phyloP scores from a whole-genome alignment of 2,113 vertebrate species.

The Pterocles gutturalis region DNA sequence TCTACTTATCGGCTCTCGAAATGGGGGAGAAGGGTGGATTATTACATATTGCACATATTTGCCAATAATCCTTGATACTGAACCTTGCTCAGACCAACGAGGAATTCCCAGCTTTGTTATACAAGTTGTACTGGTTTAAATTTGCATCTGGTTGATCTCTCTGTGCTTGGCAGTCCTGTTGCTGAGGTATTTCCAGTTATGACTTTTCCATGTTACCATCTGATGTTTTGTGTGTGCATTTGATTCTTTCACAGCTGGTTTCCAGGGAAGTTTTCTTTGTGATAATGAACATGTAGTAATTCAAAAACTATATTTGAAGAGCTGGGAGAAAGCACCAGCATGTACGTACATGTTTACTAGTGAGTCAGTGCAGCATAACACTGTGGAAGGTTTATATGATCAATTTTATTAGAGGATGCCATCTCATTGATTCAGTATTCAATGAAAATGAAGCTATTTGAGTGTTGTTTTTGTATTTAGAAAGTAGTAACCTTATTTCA shows the following conservation, averaged over 20 bases:
- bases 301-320: neutral
- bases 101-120: neutral
- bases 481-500: neutral
- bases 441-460: neutral
- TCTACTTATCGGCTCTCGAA: constrained; percentile 10
- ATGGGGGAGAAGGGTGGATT: neutral
- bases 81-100: neutral
- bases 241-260: neutral
- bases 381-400: neutral
- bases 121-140: neutral
- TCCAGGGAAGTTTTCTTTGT: neutral
- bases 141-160: neutral
- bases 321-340: neutral
- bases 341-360: neutral
- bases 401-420: neutral
- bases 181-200: neutral
- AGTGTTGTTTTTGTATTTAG: neutral
- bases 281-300: neutral
- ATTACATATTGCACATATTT: neutral
- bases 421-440: neutral
- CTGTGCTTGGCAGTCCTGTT: neutral
- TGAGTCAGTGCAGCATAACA: neutral
- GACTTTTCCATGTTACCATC: neutral
- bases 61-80: neutral
- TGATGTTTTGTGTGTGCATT: neutral